Conservation (phyloP, 2,888 invertebrate genomes). For the Hedychridium roseum region DNA sequence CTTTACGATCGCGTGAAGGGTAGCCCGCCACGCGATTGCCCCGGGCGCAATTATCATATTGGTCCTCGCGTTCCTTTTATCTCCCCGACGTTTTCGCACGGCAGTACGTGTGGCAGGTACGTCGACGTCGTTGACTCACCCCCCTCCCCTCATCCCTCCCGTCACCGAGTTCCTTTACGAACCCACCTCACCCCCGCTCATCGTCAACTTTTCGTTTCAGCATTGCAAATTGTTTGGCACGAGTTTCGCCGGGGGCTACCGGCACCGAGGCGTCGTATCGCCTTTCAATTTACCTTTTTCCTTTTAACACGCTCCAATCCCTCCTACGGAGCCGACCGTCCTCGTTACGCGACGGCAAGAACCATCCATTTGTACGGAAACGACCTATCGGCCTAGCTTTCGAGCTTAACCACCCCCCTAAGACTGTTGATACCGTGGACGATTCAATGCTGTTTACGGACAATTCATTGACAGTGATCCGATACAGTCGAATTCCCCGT, state of each 20-base stretch:
- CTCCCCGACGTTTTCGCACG: conserved; percentile 13
- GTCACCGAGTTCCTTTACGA: conserved; percentile 11
- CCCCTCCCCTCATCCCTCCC: conserved; percentile 1
- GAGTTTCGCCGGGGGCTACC: conserved; percentile 45
- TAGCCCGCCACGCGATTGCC: too few species aligned
- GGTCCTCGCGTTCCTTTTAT: conserved; percentile 22
- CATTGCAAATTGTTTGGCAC: conserved; percentile 60
- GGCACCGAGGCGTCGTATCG: conserved; percentile 33
- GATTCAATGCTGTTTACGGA: too few species aligned
- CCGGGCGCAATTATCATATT: conserved; percentile 30
- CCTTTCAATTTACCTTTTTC: conserved; percentile 47
- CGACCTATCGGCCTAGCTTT: too few species aligned
- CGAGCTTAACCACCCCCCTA: too few species aligned
- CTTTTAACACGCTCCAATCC: conserved; percentile 9
- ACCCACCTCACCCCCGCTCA: conserved; percentile 28
- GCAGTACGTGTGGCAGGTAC: too few species aligned
- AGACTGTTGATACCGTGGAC: too few species aligned
- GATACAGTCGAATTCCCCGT: too few species aligned
- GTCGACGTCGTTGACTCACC: conserved; percentile 14
- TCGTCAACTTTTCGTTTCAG: conserved; percentile 57
- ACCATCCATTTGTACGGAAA: too few species aligned
- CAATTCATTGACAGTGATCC: too few species aligned
- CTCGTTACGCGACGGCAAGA: too few species aligned
- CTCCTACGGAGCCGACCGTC: too few species aligned
- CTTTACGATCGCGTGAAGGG: too few species aligned